phyloP scores from a whole-genome alignment of 2,888 invertebrate genomes.

The Ophion ellenae region DNA sequence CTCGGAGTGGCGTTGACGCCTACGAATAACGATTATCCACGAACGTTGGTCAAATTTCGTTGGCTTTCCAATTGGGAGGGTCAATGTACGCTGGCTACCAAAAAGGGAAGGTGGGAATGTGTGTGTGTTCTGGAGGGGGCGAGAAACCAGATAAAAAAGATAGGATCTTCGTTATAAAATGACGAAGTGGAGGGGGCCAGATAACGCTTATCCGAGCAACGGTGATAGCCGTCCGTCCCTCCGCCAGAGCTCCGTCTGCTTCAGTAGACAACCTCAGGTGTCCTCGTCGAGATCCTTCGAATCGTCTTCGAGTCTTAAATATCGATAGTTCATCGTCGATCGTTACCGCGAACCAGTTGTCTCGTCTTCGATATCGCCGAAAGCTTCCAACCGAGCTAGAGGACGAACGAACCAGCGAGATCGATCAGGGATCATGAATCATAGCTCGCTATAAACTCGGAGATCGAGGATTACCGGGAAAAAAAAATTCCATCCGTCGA shows the following conservation, averaged over 20 bases:
- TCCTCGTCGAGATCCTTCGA: conserved; percentile 72
- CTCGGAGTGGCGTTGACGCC: not conserved
- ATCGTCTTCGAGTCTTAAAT: conserved; percentile 5
- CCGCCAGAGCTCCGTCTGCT: conserved; percentile 53
- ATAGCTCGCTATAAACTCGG: not conserved
- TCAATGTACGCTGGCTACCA: not conserved
- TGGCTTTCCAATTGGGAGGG: not conserved
- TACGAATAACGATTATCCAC: not conserved
- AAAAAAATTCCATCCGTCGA: not conserved
- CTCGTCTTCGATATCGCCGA: not conserved
- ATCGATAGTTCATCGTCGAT: conserved; percentile 23
- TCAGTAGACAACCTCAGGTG: conserved; percentile 79
- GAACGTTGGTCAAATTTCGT: not conserved
- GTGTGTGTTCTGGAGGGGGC: not conserved
- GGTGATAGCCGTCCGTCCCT: conserved; percentile 52
- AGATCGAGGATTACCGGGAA: not conserved
- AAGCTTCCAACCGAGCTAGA: not conserved
- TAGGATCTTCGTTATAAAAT: not conserved
- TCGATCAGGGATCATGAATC: conserved; percentile 7
- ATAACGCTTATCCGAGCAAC: conserved; percentile 67
- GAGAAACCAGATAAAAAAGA: not conserved
- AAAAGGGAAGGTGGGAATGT: not conserved
- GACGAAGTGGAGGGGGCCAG: conserved; percentile 54
- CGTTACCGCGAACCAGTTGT: not conserved
- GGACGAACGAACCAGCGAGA: not conserved